Conservation (phyloP, 2,888 invertebrate genomes). For the Sialis lutaria region DNA sequence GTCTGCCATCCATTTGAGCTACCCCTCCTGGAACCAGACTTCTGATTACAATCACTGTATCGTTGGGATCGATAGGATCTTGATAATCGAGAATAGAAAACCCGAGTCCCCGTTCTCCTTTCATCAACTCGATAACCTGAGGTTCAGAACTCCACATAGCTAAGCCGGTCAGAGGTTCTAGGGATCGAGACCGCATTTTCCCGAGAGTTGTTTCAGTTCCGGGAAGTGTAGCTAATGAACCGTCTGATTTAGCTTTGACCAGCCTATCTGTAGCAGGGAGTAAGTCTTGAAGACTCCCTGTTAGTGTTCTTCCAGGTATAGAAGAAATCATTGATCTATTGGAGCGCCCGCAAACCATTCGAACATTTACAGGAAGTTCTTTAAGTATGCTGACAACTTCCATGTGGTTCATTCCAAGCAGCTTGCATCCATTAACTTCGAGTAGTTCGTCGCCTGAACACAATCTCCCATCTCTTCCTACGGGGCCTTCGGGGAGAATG, state of each 20-base stretch:
- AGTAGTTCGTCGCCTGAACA: slow-evolving; percentile 91
- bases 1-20: slow-evolving; percentile 90
- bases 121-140: slow-evolving; percentile 87
- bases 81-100: slow-evolving; percentile 94
- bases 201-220: slow-evolving; percentile 36
- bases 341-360: slow-evolving; percentile 72
- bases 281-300: slow-evolving; percentile 42
- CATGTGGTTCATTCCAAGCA: slow-evolving; percentile 83
- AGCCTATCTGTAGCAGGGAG: slow-evolving; percentile 49
- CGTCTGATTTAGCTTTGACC: slow-evolving; percentile 84
- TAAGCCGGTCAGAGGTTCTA: slow-evolving; percentile 93
- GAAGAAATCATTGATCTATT: slow-evolving; percentile 17
- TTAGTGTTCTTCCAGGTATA: slow-evolving; percentile 24
- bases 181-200: slow-evolving; percentile 67
- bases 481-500: slow-evolving; percentile 93
- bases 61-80: slow-evolving; percentile 91
- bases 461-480: slow-evolving; percentile 77
- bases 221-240: slow-evolving; percentile 53
- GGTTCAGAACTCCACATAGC: slow-evolving; percentile 99
- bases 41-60: slow-evolving; percentile 94
- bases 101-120: slow-evolving; percentile 93
- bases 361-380: slow-evolving; percentile 75
- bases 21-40: slow-evolving; percentile 97
- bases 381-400: slow-evolving; percentile 88
- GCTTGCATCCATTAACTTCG: slow-evolving; percentile 77